Evolutionary conservation across 2,888 invertebrate genomes (phyloP), one percentile per base, ranked within the genome.

Genomic region (Muschampia plurimacula): DNA sequence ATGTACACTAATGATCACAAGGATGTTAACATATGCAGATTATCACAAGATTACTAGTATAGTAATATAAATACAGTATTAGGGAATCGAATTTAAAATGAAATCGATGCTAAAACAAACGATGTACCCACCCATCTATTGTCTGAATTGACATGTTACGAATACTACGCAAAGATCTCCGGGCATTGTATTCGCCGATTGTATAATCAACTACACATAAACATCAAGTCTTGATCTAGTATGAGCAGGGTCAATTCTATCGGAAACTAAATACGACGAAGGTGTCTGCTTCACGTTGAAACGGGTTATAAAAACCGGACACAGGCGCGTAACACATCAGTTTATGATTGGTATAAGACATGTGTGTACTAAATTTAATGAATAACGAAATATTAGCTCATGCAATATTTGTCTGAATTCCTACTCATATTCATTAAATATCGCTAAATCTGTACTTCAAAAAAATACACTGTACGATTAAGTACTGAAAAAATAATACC

Each of bases 121-220:
- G 32, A 62, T 10, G 12, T 22, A 86, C 91, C 80, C 89, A 81
- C 89, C 91, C 90, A 86, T 82, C 89, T 79, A 92, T 91, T 92
- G 92, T 93, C 90, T 82, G 82, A 81, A 84, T 84, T 87, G 85
- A 89, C 84, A 87, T 88, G 83, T 82, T 82, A 84, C 86, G 78
- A 79, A 79, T 82, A 77, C 81, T 80, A 78, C 80, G 79, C 83
- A 77, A 86, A 89, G 86, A 85, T 87, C 84, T 82, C 82, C 83
- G 84, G 82, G 82, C 82, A 89, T 89, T 89, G 87, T 88, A 72
- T 86, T 84, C 77, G 75, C 59, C 69, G 73, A 67, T 78, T 80
- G 81, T 84, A 74, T 55, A 55, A 63, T 41, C 52, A 13, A 32
- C 36, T 55, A 64, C 22, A 22, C 10, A 55, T 22, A 28, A 9